Base-by-base conservation (phyloP, 2,888 invertebrate genomes). In the Nematopogon swammerdamellus region DNA sequence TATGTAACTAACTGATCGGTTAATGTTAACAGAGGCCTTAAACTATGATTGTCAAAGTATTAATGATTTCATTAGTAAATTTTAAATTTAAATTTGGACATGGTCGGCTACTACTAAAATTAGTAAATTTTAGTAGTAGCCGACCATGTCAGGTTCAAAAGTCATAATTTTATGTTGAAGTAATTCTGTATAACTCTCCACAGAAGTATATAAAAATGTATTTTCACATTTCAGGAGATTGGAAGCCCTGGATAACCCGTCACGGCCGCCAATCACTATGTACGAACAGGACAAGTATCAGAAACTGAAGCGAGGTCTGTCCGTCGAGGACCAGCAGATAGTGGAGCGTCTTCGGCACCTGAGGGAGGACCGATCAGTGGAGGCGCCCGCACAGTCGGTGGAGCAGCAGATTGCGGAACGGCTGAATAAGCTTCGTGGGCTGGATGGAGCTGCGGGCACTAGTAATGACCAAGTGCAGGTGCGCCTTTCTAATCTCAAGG, bases 401-500 rank as follows among this genome's bases (percentile, higher is more conserved):
- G 64, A 68, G 48, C 62, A 64, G 5, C 65, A 67, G 46, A 68
- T 79, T 49, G 58, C 57, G 50, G 61, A 59, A 36, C 62, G 70
- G n/a, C 58, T 77, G 49, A 62, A 70, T 52, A 67, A 63, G 50
- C 62, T 77, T 6, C 76, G 69, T 58, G 67, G 64, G 14, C 61
- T 36, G 36, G 36, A 36, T 63, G n/a, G n/a, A 50, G 53, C 60
- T 18, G 72, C 82, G 43, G 61, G 74, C 25, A 81, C 84, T 19
- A 81, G 83, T 18, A 85, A 88, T 59, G 81, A 80, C 30, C 88
- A 91, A 60, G 77, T 91, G 54, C 81, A 83, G 52, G 67, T 72
- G 49, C 74, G 90, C 59, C 65, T 91, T 44, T 85, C 86, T 2
- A 81, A 83, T 58, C 69, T 92, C n/a, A 87, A 85, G 66, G 88